Percentiles rank a stretch among this genome's conserved stretches.
These are phyloP conservation scores for Nomia melanderi DNA, from an alignment of 1,140 invertebrate genomes.

Conservation along the genomic window DNA sequence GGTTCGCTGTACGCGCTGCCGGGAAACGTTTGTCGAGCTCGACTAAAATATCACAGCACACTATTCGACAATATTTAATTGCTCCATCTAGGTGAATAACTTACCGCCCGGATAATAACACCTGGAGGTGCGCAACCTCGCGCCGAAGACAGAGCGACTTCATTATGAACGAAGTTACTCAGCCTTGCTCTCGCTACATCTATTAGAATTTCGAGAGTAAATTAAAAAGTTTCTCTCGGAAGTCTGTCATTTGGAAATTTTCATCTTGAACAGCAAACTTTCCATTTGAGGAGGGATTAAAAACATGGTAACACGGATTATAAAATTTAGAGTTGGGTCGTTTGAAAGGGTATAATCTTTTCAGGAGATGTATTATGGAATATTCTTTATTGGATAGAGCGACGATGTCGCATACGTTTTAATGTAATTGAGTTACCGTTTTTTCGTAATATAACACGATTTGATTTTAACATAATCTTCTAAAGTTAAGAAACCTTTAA, in stretches of 20 bases:
- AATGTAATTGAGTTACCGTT: no score
- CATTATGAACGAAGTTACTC: constrained; percentile 31
- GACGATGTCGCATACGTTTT: no score
- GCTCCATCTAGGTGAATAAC: constrained; percentile 54
- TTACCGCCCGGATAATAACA: constrained; percentile 43
- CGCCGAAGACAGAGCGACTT: constrained; percentile 37
- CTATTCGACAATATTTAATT: constrained; percentile 61
- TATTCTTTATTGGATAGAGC: no score
- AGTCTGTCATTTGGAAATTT: not conserved
- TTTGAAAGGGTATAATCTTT: not conserved
- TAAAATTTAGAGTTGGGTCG: not conserved
- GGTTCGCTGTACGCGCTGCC: constrained; percentile 31
- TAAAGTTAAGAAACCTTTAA: no score
- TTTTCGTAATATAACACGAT: no score
- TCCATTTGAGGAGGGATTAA: not conserved
- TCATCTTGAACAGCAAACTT: not conserved
- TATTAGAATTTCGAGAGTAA: constrained; percentile 3
- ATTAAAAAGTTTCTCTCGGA: not conserved
- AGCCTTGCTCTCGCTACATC: constrained; percentile 4
- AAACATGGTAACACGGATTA: not conserved
- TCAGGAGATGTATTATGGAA: no score
- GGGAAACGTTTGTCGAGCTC: constrained; percentile 57
- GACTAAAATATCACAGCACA: constrained; percentile 56
- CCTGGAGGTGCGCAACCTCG: constrained; percentile 20
- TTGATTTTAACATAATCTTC: no score